Evolutionary conservation across 1,140 invertebrate species (phyloP).

Genomic region (Brachionus asplanchnoidis): DNA sequence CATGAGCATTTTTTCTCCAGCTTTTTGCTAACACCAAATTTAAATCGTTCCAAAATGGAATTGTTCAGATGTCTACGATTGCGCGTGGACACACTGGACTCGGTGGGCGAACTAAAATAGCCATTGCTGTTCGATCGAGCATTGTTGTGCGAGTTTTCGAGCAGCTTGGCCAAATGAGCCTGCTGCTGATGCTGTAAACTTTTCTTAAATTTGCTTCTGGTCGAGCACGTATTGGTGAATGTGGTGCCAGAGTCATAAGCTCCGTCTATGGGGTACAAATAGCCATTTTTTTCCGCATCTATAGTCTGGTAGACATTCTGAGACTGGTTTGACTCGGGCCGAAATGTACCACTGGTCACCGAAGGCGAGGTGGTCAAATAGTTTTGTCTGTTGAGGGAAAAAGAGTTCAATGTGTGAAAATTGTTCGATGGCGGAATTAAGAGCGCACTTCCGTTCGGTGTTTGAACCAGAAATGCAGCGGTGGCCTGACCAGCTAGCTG

Average conservation of each 20-base stretch:
- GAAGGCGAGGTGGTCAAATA: neutral
- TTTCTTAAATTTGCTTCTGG: constrained; percentile 8
- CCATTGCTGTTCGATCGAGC: neutral
- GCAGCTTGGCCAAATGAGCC: neutral
- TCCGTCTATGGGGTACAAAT: constrained; percentile 22
- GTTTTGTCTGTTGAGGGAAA: neutral
- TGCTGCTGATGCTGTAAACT: neutral
- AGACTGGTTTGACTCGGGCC: constrained; percentile 31
- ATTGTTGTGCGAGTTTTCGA: neutral
- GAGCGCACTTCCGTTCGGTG: constrained; percentile 11
- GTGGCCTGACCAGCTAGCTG: neutral
- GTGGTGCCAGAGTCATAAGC: neutral
- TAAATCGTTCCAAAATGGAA: constrained; percentile 7
- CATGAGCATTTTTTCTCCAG: neutral
- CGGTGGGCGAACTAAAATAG: constrained; percentile 3
- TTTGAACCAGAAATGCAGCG: constrained; percentile 30
- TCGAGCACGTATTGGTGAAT: constrained; percentile 12
- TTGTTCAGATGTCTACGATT: constrained; percentile 3
- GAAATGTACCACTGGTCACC: neutral
- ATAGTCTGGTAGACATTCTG: constrained; percentile 41
- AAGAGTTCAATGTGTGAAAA: constrained; percentile 1
- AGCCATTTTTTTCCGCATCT: constrained; percentile 17
- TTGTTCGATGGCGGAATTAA: constrained; percentile 27
- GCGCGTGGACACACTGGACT: neutral
- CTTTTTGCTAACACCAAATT: neutral